Conservation (phyloP, 2,888 invertebrate genomes). For the Merodon equestris region DNA sequence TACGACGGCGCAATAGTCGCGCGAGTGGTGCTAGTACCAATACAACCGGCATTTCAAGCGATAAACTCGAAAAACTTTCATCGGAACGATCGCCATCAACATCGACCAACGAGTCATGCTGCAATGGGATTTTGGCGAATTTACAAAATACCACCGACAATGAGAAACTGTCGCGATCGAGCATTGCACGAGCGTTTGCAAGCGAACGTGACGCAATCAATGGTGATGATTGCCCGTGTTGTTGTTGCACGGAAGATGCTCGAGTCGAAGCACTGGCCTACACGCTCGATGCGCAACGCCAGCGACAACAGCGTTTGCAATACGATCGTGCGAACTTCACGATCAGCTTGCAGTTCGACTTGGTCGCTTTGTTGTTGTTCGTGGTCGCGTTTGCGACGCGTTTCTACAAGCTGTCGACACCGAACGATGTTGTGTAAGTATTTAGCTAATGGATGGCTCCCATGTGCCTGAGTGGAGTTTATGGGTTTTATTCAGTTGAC, state of each 20-base stretch:
- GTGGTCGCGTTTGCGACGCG: constrained; percentile 86
- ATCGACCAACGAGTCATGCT: constrained; percentile 59
- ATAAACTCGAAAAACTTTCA: constrained; percentile 69
- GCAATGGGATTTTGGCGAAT: constrained; percentile 61
- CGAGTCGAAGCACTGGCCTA: constrained; percentile 22
- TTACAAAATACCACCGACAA: constrained; percentile 64
- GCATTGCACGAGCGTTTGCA: constrained; percentile 65
- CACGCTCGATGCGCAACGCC: constrained; percentile 18
- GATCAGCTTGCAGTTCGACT: constrained; percentile 85
- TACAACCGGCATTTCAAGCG: no score
- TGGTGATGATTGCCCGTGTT: constrained; percentile 57
- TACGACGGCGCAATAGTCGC: constrained; percentile 48
- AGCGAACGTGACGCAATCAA: constrained; percentile 31
- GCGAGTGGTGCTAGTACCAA: constrained; percentile 45
- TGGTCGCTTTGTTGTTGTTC: constrained; percentile 86
- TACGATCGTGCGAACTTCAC: constrained; percentile 75
- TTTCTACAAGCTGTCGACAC: constrained; percentile 90
- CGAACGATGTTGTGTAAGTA: constrained; percentile 94
- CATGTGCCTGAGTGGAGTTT: constrained; percentile 1
- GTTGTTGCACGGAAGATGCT: constrained; percentile 36
- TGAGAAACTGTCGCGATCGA: constrained; percentile 63
- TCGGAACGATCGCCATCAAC: constrained; percentile 51
- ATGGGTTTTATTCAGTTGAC: neutral
- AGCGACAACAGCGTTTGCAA: constrained; percentile 18
- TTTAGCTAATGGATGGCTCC: neutral